Conservation (phyloP, 2,888 invertebrate genomes). For the Terebella lapidaria region DNA sequence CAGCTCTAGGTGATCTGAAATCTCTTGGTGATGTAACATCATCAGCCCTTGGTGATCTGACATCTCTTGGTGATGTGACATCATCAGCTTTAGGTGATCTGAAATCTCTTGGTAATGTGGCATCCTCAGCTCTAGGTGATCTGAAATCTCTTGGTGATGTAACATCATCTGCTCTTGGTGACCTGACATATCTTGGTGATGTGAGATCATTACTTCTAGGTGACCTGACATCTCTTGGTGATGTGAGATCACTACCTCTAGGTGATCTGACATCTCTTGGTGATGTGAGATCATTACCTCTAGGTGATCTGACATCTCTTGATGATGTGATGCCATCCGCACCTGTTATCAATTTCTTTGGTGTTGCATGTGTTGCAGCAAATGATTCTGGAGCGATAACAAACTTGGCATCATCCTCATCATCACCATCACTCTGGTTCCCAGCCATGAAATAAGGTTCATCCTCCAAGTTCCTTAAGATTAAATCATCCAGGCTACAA, state of each 20-base stretch:
- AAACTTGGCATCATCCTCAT: too few species aligned
- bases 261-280: background rate
- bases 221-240: background rate
- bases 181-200: background rate
- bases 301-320: background rate
- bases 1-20: too few species aligned
- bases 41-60: background rate
- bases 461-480: too few species aligned
- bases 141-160: background rate
- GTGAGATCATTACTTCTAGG: background rate
- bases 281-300: background rate
- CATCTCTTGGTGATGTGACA: background rate
- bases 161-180: background rate
- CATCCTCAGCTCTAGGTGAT: background rate
- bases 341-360: too few species aligned
- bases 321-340: background rate
- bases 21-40: background rate
- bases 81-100: background rate
- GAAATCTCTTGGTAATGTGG: background rate
- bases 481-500: too few species aligned
- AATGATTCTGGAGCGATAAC: too few species aligned
- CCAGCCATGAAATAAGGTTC: too few species aligned
- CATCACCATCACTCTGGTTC: too few species aligned
- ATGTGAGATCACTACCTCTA: background rate
- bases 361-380: too few species aligned